Evolutionary conservation across 2,113 vertebrate genomes (phyloP).

Genomic region (Psittacara wagleri): DNA sequence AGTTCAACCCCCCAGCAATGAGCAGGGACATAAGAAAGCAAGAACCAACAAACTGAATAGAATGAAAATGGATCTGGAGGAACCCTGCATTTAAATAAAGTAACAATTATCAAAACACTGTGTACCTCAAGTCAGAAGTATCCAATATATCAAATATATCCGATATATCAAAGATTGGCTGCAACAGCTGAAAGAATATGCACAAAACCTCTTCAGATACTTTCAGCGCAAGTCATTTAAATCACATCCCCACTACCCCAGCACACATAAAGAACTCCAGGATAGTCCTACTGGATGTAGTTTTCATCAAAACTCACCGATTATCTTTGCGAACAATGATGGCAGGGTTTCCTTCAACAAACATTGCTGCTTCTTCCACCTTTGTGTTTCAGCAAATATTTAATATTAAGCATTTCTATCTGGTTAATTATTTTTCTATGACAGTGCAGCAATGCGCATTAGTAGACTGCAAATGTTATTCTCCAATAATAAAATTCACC

Average conservation of each 20-base stretch:
- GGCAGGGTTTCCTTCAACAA: neutral
- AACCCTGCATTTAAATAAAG: neutral
- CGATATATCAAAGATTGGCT: neutral
- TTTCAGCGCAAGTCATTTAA: neutral
- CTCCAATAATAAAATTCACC: neutral
- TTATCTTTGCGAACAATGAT: neutral
- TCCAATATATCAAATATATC: neutral
- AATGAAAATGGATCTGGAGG: neutral
- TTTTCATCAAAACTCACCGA: neutral
- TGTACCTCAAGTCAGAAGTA: neutral
- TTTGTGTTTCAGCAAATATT: neutral
- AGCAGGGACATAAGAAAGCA: neutral
- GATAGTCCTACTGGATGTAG: neutral
- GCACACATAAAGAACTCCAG: neutral
- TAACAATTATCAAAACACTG: neutral
- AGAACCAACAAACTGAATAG: neutral
- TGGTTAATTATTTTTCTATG: neutral
- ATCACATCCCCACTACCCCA: neutral
- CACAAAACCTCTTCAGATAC: neutral
- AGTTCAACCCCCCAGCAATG: neutral
- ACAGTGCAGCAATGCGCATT: neutral
- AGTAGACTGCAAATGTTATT: neutral
- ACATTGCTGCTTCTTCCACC: neutral
- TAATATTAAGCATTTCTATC: neutral
- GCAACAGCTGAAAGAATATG: neutral